These are phyloP conservation scores for Drosophila ogumai DNA, from an alignment of 1,140 invertebrate genomes.

Conservation along the genomic window DNA sequence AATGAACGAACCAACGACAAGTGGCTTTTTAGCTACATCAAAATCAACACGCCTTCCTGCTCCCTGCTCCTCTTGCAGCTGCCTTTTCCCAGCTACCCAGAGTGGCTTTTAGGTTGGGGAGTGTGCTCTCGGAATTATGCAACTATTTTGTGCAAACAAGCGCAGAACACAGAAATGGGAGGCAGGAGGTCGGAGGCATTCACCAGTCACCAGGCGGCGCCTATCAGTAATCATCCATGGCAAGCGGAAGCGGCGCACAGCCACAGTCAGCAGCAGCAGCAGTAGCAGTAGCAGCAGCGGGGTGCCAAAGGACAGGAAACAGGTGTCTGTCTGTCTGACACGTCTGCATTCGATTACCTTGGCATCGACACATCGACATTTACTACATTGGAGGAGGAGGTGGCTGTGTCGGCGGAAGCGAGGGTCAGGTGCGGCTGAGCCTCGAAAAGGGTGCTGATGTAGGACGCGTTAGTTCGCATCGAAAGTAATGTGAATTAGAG, in stretches of 20 bases:
- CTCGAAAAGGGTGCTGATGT: not conserved
- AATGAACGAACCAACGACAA: slow-evolving; percentile 46
- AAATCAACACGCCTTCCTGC: slow-evolving; percentile 69
- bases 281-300: not conserved
- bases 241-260: slow-evolving; percentile 17
- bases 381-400: not conserved
- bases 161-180: not conserved
- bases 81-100: slow-evolving; percentile 13
- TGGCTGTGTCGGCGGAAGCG: not conserved
- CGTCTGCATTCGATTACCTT: slow-evolving; percentile 46
- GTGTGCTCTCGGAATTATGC: slow-evolving; percentile 67
- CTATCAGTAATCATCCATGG: slow-evolving; percentile 46
- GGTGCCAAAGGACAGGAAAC: slow-evolving; percentile 26
- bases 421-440: not conserved
- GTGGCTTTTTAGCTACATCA: slow-evolving; percentile 81
- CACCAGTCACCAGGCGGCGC: not conserved
- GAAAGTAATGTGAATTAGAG: not conserved
- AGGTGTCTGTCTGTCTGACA: slow-evolving; percentile 43
- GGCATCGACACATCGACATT: slow-evolving; percentile 14
- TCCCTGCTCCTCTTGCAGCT: not conserved
- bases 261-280: slow-evolving; percentile 6
- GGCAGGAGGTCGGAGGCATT: not conserved
- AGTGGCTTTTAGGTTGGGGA: slow-evolving; percentile 69
- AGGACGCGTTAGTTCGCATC: not conserved
- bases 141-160: slow-evolving; percentile 76